Evolutionary conservation across 2,888 invertebrate species (phyloP), one percentile per base, ranked within the genome.

Genomic region (Morinoia aosen): DNA sequence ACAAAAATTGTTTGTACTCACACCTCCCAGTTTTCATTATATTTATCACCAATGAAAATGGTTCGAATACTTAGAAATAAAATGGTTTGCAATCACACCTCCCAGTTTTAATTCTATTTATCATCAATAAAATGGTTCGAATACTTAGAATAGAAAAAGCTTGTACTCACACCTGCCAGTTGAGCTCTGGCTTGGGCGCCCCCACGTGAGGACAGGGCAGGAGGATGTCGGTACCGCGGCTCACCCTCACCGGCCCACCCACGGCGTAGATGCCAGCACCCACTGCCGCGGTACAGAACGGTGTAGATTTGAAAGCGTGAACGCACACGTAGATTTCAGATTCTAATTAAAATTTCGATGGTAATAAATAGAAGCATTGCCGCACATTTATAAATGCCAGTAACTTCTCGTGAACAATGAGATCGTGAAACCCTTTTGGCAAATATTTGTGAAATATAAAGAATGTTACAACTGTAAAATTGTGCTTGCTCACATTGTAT

Each of bases 121-220:
- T 61, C 61, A 19, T 12, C 25, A 76, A 76, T 25, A 76, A 33
- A 16, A 76, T 19, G 8, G 76, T 16, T 16, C 0, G 76, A 76
- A 33, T 25, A 76, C 33, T 33, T 8, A 76, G 76, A 76, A 76
- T 25, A 16, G 25, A 33, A 76, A 76, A 3, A 33, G 33, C 25
- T 76, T 76, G 76, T 76, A 93, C 93, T 93, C 93, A 93, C 93
- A 57, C 48, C 93, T 93, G 57, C 93, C 93, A 93, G 93, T 57
- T 93, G 93, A 93, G 56, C 48, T 48, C 57, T 33, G 93, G 93
- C 57, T 93, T 76, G 3, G 96, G 96, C 3, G 40, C 16, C 25
- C 96, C 96, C n/a, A 96, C 95, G 95, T 96, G 95, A 19, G 96
- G 96, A 94, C 96, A 96, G n/a, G 88, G 58, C 19, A 96, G 95